These are phyloP conservation scores for Onychorhynchus coronatus DNA, from an alignment of 2,113 vertebrate genomes.

Conservation along the genomic window DNA sequence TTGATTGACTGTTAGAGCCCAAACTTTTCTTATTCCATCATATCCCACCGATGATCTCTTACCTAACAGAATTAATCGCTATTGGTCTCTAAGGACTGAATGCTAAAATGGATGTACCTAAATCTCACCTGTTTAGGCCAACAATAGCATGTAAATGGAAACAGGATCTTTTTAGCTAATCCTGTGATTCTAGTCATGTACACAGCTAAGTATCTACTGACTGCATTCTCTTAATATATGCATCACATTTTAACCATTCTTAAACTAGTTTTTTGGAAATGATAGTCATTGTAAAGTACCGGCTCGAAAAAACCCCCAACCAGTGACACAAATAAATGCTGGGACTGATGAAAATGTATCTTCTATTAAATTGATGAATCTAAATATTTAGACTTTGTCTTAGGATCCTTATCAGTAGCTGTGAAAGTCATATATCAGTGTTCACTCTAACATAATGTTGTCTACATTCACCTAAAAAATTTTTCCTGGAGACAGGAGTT, in stretches of 20 bases:
- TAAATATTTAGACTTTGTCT: background rate
- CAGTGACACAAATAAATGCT: background rate
- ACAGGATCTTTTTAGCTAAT: background rate
- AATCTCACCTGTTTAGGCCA: background rate
- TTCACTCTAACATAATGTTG: background rate
- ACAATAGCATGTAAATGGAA: background rate
- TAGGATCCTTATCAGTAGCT: background rate
- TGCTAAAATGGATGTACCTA: background rate
- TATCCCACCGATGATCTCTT: background rate
- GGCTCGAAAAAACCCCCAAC: accelerated
- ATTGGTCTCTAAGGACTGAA: background rate
- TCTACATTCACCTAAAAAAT: background rate
- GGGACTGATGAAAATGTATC: background rate
- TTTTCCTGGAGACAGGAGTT: background rate
- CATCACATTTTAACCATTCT: background rate
- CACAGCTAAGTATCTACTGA: background rate
- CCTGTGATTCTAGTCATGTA: background rate
- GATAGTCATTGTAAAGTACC: accelerated
- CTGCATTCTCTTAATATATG: background rate
- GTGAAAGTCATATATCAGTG: background rate
- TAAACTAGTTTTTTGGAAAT: background rate
- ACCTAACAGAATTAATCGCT: background rate
- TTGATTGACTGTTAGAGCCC: background rate
- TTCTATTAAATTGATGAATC: background rate
- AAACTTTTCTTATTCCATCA: background rate